A percentile compares a stretch with the other conserved stretches of the same genome.
These are phyloP conservation scores for Phyllotis vaccarum DNA, from an alignment of 2,797 vertebrate species.

Conservation along the genomic window DNA sequence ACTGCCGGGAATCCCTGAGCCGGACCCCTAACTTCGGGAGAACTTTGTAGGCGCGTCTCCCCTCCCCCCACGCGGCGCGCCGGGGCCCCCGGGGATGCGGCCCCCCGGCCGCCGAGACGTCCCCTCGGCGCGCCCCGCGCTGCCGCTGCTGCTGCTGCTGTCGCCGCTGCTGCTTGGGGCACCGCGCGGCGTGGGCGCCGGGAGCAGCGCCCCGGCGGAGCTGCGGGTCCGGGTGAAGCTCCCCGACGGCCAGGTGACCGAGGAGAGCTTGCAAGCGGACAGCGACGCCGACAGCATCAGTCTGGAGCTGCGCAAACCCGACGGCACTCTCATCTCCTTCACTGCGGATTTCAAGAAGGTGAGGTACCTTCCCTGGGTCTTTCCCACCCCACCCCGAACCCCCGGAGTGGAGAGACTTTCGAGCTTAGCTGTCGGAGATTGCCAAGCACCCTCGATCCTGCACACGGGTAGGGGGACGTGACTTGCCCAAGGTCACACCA, in stretches of 20 bases:
- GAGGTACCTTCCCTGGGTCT: slow-evolving; percentile 52
- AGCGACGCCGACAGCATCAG: slow-evolving; percentile 93
- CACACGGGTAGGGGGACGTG: background rate
- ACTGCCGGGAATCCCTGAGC: background rate
- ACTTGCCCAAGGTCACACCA: background rate
- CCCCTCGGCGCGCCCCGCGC: slow-evolving; percentile 73
- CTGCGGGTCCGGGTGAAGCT: slow-evolving; percentile 95
- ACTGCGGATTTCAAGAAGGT: slow-evolving; percentile 97
- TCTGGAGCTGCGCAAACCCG: slow-evolving; percentile 94
- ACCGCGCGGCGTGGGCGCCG: slow-evolving; percentile 63
- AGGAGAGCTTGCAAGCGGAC: slow-evolving; percentile 96
- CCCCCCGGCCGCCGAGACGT: slow-evolving; percentile 62
- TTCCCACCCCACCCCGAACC: background rate
- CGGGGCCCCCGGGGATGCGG: slow-evolving; percentile 74
- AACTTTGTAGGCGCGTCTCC: slow-evolving; percentile 63
- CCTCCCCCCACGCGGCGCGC: slow-evolving; percentile 46
- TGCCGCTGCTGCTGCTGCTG: slow-evolving; percentile 71
- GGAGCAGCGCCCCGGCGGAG: slow-evolving; percentile 86
- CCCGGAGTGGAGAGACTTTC: background rate
- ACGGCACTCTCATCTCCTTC: slow-evolving; percentile 95
- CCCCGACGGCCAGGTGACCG: slow-evolving; percentile 94
- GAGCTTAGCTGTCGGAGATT: background rate
- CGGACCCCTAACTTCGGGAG: slow-evolving; percentile 21
- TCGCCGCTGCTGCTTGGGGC: slow-evolving; percentile 41
- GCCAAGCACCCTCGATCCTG: background rate